A percentile compares a stretch with the other conserved stretches of the same genome.
These are phyloP conservation scores for Eonycteris spelaea DNA, from an alignment of 2,113 vertebrate genomes.

Conservation along the genomic window DNA sequence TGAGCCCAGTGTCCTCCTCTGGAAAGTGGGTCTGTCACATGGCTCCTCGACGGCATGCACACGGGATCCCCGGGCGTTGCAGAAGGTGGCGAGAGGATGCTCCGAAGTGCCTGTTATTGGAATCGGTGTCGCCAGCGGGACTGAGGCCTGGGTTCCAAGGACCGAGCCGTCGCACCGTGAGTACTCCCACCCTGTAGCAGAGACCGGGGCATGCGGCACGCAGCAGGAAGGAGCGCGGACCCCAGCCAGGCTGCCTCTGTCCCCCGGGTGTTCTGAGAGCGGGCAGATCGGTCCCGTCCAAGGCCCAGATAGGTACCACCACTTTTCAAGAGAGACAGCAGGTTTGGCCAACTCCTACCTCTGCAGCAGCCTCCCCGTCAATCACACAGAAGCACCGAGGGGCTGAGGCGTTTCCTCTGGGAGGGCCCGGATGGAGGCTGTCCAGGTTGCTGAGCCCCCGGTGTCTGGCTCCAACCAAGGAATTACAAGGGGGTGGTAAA, in stretches of 20 bases:
- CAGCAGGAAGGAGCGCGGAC: neutral
- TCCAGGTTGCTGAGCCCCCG: neutral
- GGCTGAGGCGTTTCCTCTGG: neutral
- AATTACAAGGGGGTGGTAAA: neutral
- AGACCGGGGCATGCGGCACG: neutral
- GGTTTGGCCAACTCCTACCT: rapidly evolving
- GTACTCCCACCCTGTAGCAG: neutral
- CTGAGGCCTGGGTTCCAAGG: neutral
- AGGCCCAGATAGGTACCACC: neutral
- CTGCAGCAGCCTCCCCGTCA: neutral
- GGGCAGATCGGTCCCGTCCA: neutral
- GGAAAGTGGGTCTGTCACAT: neutral
- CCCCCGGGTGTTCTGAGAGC: neutral
- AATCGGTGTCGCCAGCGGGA: rapidly evolving
- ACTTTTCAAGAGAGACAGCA: neutral
- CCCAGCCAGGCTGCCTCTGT: too few species aligned
- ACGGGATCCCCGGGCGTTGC: rapidly evolving
- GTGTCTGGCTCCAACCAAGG: neutral
- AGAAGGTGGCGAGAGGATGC: neutral
- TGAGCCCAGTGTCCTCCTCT: neutral
- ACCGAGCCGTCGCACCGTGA: neutral
- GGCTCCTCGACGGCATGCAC: too few species aligned
- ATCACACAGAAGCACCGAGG: rapidly evolving
- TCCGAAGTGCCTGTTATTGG: neutral
- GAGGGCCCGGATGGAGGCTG: neutral